Percentiles rank a stretch among this genome's conserved stretches.
Conservation (phyloP, 2,888 invertebrate genomes). For the Limnephilus auricula region DNA sequence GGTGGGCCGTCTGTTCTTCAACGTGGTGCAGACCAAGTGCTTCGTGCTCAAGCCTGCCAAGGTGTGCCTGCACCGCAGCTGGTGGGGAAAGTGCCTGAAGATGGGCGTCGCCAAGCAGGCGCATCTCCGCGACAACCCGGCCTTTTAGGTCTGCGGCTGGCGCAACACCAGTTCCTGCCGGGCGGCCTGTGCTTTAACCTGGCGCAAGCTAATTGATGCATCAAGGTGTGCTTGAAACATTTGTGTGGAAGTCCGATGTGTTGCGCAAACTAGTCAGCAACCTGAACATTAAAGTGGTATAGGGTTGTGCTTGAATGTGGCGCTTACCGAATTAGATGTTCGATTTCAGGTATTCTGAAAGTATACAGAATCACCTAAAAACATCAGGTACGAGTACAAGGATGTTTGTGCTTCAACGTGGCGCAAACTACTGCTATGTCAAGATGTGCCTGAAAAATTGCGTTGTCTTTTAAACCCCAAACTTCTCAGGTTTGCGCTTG, state of each 20-base stretch:
- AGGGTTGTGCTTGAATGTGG: too few relatives aligned
- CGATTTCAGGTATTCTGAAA: neutral
- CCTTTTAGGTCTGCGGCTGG: constrained; percentile 74
- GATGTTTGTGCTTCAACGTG: neutral
- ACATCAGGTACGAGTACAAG: neutral
- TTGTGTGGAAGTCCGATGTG: too few relatives aligned
- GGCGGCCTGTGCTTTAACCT: neutral
- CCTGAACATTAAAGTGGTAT: too few relatives aligned
- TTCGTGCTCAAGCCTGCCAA: constrained; percentile 90
- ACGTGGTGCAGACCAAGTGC: constrained; percentile 95
- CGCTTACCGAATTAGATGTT: too few relatives aligned
- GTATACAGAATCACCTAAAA: neutral
- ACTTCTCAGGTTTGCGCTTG: neutral
- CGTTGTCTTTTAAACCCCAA: too few relatives aligned
- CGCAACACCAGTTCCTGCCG: neutral
- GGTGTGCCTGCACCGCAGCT: constrained; percentile 85
- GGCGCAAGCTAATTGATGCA: neutral
- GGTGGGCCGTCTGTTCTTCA: constrained; percentile 96
- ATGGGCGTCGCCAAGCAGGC: constrained; percentile 84
- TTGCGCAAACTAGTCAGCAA: too few relatives aligned
- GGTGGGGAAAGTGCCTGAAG: constrained; percentile 90
- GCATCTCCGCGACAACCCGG: constrained; percentile 84
- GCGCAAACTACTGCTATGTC: neutral
- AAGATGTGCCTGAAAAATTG: too few relatives aligned
- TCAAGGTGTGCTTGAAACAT: neutral